These are phyloP conservation scores for Ellobius talpinus DNA, from an alignment of 2,113 vertebrate species.

Conservation along the genomic window DNA sequence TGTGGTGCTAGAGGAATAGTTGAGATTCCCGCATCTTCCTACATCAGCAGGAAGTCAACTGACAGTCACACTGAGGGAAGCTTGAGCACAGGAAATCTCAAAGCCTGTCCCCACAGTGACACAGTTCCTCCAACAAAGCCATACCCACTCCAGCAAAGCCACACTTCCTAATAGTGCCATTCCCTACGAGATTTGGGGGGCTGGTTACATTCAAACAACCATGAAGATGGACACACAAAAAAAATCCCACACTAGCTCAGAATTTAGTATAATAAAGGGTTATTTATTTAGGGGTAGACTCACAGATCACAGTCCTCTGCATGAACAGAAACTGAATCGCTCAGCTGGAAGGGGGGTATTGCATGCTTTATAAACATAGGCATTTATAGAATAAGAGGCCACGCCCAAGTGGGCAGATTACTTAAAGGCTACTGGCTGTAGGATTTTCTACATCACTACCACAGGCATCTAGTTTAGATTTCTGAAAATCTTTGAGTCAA, in stretches of 20 bases:
- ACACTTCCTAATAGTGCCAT: background rate
- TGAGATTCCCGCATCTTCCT: background rate
- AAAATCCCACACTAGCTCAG: too few species aligned
- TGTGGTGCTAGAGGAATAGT: background rate
- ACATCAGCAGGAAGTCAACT: background rate
- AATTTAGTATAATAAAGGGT: too few species aligned
- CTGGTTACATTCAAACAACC: background rate
- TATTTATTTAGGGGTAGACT: too few species aligned
- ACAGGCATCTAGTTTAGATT: background rate
- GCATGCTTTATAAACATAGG: too few species aligned
- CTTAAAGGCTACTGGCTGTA: too few species aligned
- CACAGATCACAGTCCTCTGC: too few species aligned
- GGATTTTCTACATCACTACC: background rate
- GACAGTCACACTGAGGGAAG: background rate
- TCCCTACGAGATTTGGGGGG: background rate
- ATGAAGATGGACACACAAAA: too few species aligned
- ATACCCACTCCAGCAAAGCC: background rate
- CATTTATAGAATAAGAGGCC: too few species aligned
- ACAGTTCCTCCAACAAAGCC: background rate
- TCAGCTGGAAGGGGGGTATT: too few species aligned
- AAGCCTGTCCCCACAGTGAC: background rate
- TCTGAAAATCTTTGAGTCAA: too few species aligned
- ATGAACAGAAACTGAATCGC: too few species aligned
- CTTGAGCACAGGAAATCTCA: background rate
- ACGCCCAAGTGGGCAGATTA: too few species aligned